Evolutionary conservation across 2,888 invertebrate species (phyloP), one percentile per base, ranked within the genome.

Genomic region (Melipona bicolor): DNA sequence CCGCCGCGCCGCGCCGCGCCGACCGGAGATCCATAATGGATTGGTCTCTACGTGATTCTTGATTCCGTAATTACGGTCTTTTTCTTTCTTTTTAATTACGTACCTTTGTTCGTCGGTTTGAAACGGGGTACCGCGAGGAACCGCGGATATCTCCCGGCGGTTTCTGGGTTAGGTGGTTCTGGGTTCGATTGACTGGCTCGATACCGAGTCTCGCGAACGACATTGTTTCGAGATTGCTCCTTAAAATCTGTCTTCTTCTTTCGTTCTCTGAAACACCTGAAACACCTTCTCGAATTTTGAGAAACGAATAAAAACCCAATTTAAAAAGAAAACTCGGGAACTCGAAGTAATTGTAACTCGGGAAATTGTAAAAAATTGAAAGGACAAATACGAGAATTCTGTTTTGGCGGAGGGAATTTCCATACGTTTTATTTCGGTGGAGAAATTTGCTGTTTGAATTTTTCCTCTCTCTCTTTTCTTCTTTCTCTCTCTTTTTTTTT

Each of bases 31-130:
- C 49, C 17, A 9, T 76, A 76, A 76, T 56, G 67, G 67, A 75
- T 75, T 27, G 54, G 49, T 43, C 54, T 43, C 49, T 65, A 27
- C 75, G 75, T 49, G 68, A 76, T 59, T 59, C 67, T 65, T 59
- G 75, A 67, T 67, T 68, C 24, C 19, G 54, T 43, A 75, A 75
- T 75, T 67, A 75, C 65, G 6, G 9, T 32, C 21, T 24, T 61
- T 50, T 21, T 11, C 50, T 27, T 52, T 17, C n/a, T 62, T 62
- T 36, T 61, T 24, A 43, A 21, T 27, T n/a, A 19, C 27, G 3
- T 24, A 19, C 24, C n/a, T 70, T 32, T 70, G 27, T 74, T 24
- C 32, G 32, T 2, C 24, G 15, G n/a, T 24, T 24, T 19, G 59
- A 49, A 72, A 50, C 1, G 13, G 17, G 3, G 6, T 2, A 56